Conservation (phyloP, 1,140 invertebrate genomes). For the Philaenus spumarius region DNA sequence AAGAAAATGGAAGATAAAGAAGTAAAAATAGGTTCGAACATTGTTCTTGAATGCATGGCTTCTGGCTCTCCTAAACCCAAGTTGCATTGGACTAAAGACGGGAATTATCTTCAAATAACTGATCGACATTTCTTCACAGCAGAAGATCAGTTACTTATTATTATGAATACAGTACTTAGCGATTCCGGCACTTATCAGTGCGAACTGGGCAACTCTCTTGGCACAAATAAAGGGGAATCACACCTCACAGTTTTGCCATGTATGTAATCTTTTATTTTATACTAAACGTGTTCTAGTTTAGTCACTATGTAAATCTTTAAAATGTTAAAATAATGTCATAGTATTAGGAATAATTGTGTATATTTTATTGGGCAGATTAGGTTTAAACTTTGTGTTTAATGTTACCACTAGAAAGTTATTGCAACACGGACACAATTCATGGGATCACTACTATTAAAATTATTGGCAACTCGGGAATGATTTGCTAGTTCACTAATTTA, state of each 20-base stretch:
- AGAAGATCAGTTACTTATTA: conserved; percentile 80
- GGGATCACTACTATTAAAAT: too few species aligned
- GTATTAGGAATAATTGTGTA: too few species aligned
- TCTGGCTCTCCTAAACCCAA: conserved; percentile 78
- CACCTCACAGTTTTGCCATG: conserved; percentile 49
- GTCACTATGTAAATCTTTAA: too few species aligned
- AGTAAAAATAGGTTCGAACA: conserved; percentile 65
- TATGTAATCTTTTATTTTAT: too few species aligned
- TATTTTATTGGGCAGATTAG: too few species aligned
- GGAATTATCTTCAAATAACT: conserved; percentile 57
- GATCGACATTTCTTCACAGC: conserved; percentile 69
- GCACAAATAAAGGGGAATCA: conserved; percentile 51
- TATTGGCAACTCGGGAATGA: too few species aligned
- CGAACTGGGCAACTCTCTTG: conserved; percentile 77
- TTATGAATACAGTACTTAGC: conserved; percentile 63
- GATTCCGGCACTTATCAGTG: conserved; percentile 87
- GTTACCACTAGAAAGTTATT: too few species aligned
- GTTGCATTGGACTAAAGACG: conserved; percentile 86
- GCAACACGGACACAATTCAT: too few species aligned
- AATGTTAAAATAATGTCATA: too few species aligned
- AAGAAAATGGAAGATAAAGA: conserved; percentile 81
- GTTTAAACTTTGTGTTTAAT: too few species aligned
- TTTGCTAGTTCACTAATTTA: too few species aligned
- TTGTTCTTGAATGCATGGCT: conserved; percentile 82
- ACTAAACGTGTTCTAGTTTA: too few species aligned